Evolutionary conservation across 1,140 invertebrate species (phyloP).

Genomic region (Macrobrachium nipponense): DNA sequence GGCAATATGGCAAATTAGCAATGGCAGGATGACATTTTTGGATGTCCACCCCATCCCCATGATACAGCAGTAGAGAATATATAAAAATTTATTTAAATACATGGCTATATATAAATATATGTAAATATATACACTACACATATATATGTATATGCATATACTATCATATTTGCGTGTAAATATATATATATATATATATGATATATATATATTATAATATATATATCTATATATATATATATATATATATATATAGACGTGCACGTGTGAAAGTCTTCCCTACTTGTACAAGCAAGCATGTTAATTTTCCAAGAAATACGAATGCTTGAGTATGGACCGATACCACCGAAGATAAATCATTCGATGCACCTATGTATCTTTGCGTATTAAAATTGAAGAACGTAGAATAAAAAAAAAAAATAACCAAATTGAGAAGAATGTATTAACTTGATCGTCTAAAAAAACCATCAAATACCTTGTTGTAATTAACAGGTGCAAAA

Average conservation of each 20-base stretch:
- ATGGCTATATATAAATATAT: slow-evolving; percentile 15
- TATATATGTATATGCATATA: background rate
- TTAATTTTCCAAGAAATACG: background rate
- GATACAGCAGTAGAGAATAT: background rate
- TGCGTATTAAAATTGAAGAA: too few relatives aligned
- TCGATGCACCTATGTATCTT: too few relatives aligned
- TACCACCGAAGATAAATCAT: too few relatives aligned
- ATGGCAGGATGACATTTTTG: too few relatives aligned
- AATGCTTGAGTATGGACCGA: background rate
- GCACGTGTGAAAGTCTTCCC: background rate
- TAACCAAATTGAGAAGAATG: too few relatives aligned
- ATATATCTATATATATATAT: slow-evolving; percentile 14
- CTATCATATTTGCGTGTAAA: background rate
- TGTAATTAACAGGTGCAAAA: too few relatives aligned
- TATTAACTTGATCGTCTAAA: too few relatives aligned
- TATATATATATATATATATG: slow-evolving; percentile 10
- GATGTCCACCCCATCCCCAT: too few relatives aligned
- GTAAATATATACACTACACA: background rate
- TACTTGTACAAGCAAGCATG: background rate
- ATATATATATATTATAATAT: slow-evolving; percentile 1
- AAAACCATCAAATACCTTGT: too few relatives aligned
- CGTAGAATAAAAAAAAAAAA: too few relatives aligned
- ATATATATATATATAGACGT: background rate
- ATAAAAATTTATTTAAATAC: background rate
- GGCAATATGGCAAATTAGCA: too few relatives aligned